phyloP scores from a whole-genome alignment of 92 coral and sea anemone species.

The Parazoanthus darwini region DNA sequence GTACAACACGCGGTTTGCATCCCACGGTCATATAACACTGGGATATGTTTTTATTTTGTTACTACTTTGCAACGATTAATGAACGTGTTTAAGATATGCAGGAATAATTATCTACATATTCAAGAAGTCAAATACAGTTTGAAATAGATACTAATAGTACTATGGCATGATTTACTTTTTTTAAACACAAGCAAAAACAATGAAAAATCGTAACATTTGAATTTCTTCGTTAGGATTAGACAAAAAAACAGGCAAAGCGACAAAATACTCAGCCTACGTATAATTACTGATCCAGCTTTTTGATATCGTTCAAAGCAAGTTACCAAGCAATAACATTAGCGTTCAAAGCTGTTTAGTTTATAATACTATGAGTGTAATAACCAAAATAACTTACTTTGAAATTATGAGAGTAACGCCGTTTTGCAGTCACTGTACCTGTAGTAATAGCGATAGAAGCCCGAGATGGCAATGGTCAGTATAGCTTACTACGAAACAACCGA shows the following conservation, averaged over 20 bases:
- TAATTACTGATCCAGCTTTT: background rate
- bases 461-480: no score
- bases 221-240: background rate
- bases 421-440: background rate
- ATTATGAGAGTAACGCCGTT: background rate
- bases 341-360: background rate
- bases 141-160: background rate
- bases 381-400: background rate
- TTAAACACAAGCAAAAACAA: background rate
- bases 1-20: background rate
- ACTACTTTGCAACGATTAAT: background rate
- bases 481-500: background rate
- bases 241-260: background rate
- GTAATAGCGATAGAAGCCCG: background rate
- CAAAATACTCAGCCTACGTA: background rate
- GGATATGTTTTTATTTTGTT: background rate
- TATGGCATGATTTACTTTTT: background rate
- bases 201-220: background rate
- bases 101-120: background rate
- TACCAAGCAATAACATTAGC: background rate
- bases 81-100: slow-evolving; percentile 18
- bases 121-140: slow-evolving; percentile 3
- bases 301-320: background rate
- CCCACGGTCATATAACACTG: slow-evolving; percentile 24
- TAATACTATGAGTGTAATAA: background rate